Evolutionary conservation across 2,888 invertebrate genomes (phyloP).

Genomic region (Cryptosula pallasiana): DNA sequence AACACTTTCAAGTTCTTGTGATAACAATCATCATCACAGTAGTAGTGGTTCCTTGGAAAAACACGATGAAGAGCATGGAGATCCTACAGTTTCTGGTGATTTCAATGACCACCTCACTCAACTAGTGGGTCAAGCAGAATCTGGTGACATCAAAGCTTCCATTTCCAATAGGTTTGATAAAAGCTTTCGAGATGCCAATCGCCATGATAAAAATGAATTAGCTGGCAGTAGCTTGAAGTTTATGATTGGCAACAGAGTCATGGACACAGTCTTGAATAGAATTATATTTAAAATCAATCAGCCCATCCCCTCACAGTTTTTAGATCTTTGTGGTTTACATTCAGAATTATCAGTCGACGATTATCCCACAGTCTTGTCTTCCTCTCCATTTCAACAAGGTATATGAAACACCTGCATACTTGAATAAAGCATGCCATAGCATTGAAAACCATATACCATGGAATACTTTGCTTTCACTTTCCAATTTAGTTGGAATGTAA

Average conservation of each 20-base stretch:
- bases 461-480: too few species aligned
- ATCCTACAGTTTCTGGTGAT: neutral
- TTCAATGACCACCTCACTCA: neutral
- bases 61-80: too few species aligned
- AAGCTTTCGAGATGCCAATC: neutral
- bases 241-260: neutral
- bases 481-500: neutral
- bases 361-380: neutral
- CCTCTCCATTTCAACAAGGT: too few species aligned
- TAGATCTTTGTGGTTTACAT: neutral
- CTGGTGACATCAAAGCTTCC: neutral
- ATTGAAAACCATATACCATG: too few species aligned
- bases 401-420: too few species aligned
- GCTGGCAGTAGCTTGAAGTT: neutral
- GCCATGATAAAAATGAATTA: neutral
- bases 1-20: too few species aligned
- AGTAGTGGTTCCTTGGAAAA: too few species aligned
- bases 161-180: too few species aligned
- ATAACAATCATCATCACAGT: too few species aligned
- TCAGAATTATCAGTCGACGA: neutral
- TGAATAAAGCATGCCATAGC: too few species aligned
- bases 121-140: neutral
- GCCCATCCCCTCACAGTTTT: neutral
- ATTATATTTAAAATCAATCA: neutral
- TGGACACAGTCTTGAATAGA: neutral